Conservation (phyloP, 2,888 invertebrate genomes). For the Athrips mouffetella region DNA sequence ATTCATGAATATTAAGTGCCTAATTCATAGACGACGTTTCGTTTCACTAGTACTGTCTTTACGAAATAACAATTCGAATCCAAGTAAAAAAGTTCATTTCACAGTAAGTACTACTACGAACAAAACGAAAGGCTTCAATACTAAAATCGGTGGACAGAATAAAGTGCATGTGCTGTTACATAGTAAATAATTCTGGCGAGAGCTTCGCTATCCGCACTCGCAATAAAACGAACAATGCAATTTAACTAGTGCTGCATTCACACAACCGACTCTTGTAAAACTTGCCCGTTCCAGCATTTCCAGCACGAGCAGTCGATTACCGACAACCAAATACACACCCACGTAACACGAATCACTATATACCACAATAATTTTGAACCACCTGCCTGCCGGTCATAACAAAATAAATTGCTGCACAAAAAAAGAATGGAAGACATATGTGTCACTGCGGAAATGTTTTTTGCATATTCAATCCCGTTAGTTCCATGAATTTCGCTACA, state of each 20-base stretch:
- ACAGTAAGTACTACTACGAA: slow-evolving; percentile 25
- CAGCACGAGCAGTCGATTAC: slow-evolving; percentile 43
- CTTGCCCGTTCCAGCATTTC: slow-evolving; percentile 37
- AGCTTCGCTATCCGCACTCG: slow-evolving; percentile 65
- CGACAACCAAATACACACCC: slow-evolving; percentile 36
- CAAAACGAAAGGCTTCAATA: slow-evolving; percentile 57
- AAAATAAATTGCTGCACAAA: slow-evolving; percentile 28
- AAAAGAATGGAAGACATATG: slow-evolving; percentile 23
- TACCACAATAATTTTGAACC: slow-evolving; percentile 32
- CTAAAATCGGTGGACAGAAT: slow-evolving; percentile 61
- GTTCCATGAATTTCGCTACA: slow-evolving; percentile 7
- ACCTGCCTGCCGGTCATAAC: slow-evolving; percentile 32
- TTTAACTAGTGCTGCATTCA: slow-evolving; percentile 69
- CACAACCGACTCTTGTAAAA: slow-evolving; percentile 59
- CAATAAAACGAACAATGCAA: slow-evolving; percentile 75
- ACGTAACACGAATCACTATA: slow-evolving; percentile 38
- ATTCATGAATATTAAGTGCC: background rate
- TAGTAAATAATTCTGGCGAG: slow-evolving; percentile 73
- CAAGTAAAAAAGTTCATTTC: slow-evolving; percentile 6
- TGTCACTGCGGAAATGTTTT: slow-evolving; percentile 18
- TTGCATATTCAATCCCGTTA: slow-evolving; percentile 6
- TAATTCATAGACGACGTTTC: no score
- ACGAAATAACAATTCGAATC: background rate
- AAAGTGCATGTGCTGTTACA: slow-evolving; percentile 70
- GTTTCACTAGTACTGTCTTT: no score